Evolutionary conservation across 2,888 invertebrate genomes (phyloP), one percentile per base, ranked within the genome.

Genomic region (Tiliacea aurago): DNA sequence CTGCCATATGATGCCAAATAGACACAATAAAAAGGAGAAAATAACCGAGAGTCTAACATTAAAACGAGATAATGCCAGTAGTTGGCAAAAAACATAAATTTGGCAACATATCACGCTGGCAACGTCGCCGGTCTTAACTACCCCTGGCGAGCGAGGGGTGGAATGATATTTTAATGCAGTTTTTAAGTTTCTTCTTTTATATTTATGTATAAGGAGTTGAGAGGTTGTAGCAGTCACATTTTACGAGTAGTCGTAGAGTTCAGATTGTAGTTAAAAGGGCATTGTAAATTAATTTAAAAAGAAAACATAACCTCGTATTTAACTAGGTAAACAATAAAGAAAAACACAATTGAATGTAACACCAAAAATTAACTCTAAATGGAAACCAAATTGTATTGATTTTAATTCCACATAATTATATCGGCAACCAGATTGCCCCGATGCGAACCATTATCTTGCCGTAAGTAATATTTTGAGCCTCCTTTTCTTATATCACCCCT

Each of bases 51-150:
- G 86, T 75, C 78, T 80, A 81, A 89, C 93, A 94, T 92, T 94
- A 93, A 92, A 91, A 88, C 88, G 84, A 93, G 95, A 95, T 95
- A 95, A 93, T 89, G 87, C 79, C 72, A 80, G 84, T 88, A 86
- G 93, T 91, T 91, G 89, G 93, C 93, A 93, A 94, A 95, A 95
- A 95, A 92, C 94, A 94, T 95, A 94, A 95, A 94, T 94, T 95
- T 92, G 89, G 90, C 90, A 90, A 90, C 91, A 91, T 90, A 85
- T 87, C 90, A 89, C 86, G 84, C 89, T 90, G 87, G 88, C 90
- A 89, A 79, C 84, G 70, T 53, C 66, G 82, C 81, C 81, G 81
- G 84, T 84, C 71, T 70, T 51, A 74, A 78, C 70, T 75, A 80
- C 76, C 76, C 74, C 78, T 47, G 70, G 76, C 58, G 65, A 74